Evolutionary conservation across 2,797 vertebrate genomes (phyloP), one percentile per base, ranked within the genome.

Genomic region (Eutrigla gurnardus): DNA sequence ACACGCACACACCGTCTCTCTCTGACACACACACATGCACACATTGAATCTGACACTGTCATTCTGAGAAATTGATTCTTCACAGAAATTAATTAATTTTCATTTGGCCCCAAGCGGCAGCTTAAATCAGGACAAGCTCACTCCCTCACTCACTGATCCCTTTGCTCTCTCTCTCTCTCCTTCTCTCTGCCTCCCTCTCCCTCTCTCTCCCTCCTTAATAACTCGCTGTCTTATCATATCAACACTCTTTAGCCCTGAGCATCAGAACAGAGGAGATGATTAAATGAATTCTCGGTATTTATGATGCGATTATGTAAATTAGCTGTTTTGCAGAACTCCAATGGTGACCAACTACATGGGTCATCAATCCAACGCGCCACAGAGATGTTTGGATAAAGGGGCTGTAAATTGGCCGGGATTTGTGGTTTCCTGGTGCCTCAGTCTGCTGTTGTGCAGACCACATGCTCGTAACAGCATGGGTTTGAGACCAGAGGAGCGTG

Each of bases 51-150:
- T 97, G 97, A 97, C 97, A 96, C 96, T 97, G 96, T 98, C 97
- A 97, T 95, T 96, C 96, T 96, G 95, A 96, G 96, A 98, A 98
- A 98, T 98, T 97, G 97, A 98, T 98, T 99, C 98, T 98, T 97
- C 96, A 97, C 97, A 98, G 97, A 98, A 99, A 98, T 98, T 98
- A 98, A 99, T 99, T 98, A 98, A 98, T 99, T 98, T 98, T 98
- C 97, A 98, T 98, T 98, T 97, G 95, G 96, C 97, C 97, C 96
- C 97, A 96, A 98, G 97, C 97, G 96, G 96, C 96, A 96, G 96
- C 97, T 94, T 98, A 97, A 98, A 97, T 97, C 93, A 97, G 96
- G 97, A 96, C 96, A 96, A 93, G 92, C 92, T 93, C 92, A 86
- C 90, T 93, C 91, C 88, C 91, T 93, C 91, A 89, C 89, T 90